A percentile compares a stretch with the other conserved stretches of the same genome.
These are phyloP conservation scores for Agapetus fuscipes DNA, from an alignment of 2,888 invertebrate species.

Conservation along the genomic window DNA sequence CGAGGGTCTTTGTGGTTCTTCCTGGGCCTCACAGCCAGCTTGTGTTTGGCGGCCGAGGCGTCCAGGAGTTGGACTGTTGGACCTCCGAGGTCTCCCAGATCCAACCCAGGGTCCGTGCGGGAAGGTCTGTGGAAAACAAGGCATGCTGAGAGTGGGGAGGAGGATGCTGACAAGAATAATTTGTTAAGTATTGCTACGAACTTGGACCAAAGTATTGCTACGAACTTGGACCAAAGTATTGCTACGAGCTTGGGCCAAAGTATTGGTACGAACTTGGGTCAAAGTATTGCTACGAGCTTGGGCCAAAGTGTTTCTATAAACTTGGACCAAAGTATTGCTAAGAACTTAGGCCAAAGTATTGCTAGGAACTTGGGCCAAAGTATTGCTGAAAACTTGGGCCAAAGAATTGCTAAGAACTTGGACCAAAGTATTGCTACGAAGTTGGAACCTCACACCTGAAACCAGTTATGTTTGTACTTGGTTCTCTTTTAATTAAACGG, in stretches of 20 bases:
- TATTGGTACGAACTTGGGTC: too few species aligned
- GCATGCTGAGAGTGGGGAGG: conserved; percentile 6
- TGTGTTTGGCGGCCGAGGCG: conserved; percentile 65
- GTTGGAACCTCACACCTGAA: too few species aligned
- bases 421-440: too few species aligned
- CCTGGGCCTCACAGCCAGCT: conserved; percentile 61
- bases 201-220: background rate
- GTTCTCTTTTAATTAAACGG: too few species aligned
- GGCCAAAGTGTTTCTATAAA: too few species aligned
- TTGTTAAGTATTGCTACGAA: background rate
- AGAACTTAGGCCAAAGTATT: too few species aligned
- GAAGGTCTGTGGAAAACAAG: conserved; percentile 36
- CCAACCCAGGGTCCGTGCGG: conserved; percentile 51
- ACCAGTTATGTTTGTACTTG: too few species aligned
- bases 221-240: background rate
- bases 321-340: too few species aligned
- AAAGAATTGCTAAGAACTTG: too few species aligned
- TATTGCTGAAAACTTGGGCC: too few species aligned
- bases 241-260: background rate
- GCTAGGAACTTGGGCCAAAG: too few species aligned
- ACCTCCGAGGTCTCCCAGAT: conserved; percentile 41
- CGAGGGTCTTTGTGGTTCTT: conserved; percentile 52
- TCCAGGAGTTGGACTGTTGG: conserved; percentile 56
- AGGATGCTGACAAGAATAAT: background rate
- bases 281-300: too few species aligned